Base-by-base conservation (phyloP, 2,797 vertebrate genomes). In the Microctenopoma steveboyesi region DNA sequence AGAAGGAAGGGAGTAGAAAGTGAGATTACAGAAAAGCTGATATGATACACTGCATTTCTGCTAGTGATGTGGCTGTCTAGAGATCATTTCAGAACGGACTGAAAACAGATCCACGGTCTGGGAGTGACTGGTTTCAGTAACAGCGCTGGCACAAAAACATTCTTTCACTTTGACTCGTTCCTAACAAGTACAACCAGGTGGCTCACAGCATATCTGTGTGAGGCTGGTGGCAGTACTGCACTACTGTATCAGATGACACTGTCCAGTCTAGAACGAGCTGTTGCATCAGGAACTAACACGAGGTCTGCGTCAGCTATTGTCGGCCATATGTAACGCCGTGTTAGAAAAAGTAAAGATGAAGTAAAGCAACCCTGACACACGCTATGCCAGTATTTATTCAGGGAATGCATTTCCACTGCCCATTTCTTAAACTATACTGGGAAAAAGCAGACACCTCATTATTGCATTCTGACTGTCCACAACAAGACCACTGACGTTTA, bases 341-440 rank as follows among this genome's bases (percentile, higher is more conserved):
- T 45, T 48, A 39, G 35, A 40, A 47, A 64, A 70, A 54, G 37
- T 52, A 13, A 64, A 74, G 37, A 60, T 58, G 14, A 66, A 64
- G 62, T 54, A 30, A 60, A 62, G 73, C 63, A 64, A 72, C 35
- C 39, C 40, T 45, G 39, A 12, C 22, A 58, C 53, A 46, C 33
- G 22, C 8, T 4, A 5, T 22, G 43, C 76, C 54, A 71, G 84
- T 59, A 86, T 82, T 82, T 79, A 85, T 88, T 82, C 79, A 86
- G 68, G 51, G 46, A 67, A 65, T 40, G 58, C 72, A 57, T 70
- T 76, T 83, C 64, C 64, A 60, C 61, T n/a, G 7, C 43, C 60
- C 60, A 57, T 69, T 64, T 56, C 60, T 27, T 45, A 47, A 77
- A 72, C 53, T 51, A 25, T 18, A 48, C 1, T 9, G 35, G 4